phyloP scores from a whole-genome alignment of 2,113 vertebrate genomes.

The Paedocypris sp. region DNA sequence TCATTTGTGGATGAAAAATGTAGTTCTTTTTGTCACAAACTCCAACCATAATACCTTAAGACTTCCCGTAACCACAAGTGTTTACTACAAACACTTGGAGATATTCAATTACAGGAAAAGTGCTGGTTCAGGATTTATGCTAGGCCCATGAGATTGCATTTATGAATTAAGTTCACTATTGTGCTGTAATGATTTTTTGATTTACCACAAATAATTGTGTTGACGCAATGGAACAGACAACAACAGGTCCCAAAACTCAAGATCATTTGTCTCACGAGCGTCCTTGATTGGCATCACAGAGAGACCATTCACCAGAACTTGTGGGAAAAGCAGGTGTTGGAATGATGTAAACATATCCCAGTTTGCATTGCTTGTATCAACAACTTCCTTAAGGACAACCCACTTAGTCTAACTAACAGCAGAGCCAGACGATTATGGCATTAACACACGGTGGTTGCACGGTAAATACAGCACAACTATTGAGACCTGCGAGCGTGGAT shows the following conservation, averaged over 20 bases:
- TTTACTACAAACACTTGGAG: background rate
- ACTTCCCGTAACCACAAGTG: background rate
- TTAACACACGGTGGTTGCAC: constrained; percentile 57
- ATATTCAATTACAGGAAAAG: background rate
- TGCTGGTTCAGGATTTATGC: background rate
- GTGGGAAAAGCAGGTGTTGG: constrained; percentile 57
- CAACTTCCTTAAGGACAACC: constrained; percentile 37
- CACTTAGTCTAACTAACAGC: constrained; percentile 45
- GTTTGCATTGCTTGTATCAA: constrained; percentile 36
- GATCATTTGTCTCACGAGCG: constrained; percentile 26
- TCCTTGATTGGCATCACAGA: constrained; percentile 28
- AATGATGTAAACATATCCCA: constrained; percentile 46
- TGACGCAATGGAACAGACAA: constrained; percentile 28
- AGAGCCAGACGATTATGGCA: constrained; percentile 54
- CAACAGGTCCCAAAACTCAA: constrained; percentile 13
- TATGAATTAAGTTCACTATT: constrained; percentile 4
- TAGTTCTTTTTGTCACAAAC: background rate
- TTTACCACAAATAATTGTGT: constrained; percentile 36
- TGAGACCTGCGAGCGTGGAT: constrained; percentile 36
- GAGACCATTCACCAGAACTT: constrained; percentile 19
- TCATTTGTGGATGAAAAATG: too few relatives aligned
- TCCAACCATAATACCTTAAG: background rate
- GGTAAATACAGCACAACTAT: constrained; percentile 45
- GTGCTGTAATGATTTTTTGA: constrained; percentile 31
- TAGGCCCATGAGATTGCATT: constrained; percentile 12